phyloP scores from a whole-genome alignment of 2,888 invertebrate genomes.

The Siphlonurus alternatus region DNA sequence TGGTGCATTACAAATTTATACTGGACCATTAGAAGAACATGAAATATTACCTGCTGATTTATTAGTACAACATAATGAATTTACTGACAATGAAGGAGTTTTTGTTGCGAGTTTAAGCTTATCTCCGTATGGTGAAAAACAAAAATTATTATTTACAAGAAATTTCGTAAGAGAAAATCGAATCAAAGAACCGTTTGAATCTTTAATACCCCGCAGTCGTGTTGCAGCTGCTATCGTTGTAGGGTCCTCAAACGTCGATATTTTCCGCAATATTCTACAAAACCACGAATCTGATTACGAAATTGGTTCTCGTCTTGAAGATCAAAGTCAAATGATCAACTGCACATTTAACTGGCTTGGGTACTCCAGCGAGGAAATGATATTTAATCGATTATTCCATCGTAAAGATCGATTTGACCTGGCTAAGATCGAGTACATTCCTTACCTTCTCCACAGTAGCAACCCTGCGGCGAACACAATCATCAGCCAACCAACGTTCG shows the following conservation, averaged over 20 bases:
- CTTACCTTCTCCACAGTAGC: conserved; percentile 75
- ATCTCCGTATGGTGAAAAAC: conserved; percentile 70
- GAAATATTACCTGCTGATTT: conserved; percentile 54
- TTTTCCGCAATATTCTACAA: conserved; percentile 79
- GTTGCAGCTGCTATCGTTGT: conserved; percentile 88
- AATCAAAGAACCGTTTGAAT: conserved; percentile 69
- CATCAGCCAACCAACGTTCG: conserved; percentile 55
- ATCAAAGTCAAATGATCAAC: conserved; percentile 86
- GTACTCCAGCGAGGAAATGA: conserved; percentile 48
- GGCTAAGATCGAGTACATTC: conserved; percentile 80
- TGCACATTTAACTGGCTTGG: conserved; percentile 93
- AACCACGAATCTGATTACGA: conserved; percentile 86
- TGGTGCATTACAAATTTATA: conserved; percentile 72
- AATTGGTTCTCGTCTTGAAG: conserved; percentile 85
- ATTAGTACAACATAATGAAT: conserved; percentile 70
- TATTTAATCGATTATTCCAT: conserved; percentile 33
- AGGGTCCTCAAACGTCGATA: conserved; percentile 56
- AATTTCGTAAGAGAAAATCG: conserved; percentile 77
- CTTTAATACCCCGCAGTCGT: conserved; percentile 71
- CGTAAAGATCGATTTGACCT: conserved; percentile 86
- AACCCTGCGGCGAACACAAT: conserved; percentile 76
- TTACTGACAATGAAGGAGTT: conserved; percentile 71
- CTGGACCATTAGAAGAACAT: conserved; percentile 61
- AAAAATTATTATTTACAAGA: conserved; percentile 66
- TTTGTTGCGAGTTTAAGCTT: conserved; percentile 78